Conservation (phyloP, 2,113 vertebrate species). For the Falcunculus frontatus region DNA sequence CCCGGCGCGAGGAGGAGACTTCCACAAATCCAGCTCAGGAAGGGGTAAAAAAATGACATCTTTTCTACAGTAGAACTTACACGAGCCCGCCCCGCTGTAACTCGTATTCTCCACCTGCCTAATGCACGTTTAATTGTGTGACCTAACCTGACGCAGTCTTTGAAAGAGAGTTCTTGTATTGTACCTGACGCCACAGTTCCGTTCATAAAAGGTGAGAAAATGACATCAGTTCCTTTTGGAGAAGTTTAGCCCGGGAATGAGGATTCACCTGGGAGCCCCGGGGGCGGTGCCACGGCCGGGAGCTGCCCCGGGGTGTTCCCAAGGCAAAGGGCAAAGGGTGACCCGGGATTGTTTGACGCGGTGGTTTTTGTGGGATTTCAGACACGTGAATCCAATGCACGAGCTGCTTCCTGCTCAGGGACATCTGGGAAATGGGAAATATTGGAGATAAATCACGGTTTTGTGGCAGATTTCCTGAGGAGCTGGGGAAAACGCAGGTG, state of each 20-base stretch:
- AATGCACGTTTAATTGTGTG: no score
- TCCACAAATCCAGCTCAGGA: neutral
- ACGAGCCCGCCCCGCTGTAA: neutral
- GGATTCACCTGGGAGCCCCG: neutral
- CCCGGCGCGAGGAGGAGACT: neutral
- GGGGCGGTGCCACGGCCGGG: neutral
- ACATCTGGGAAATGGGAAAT: rapidly evolving
- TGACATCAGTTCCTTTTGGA: rapidly evolving
- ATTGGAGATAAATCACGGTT: rapidly evolving
- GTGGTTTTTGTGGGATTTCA: neutral
- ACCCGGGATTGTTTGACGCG: rapidly evolving
- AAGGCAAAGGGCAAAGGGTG: neutral
- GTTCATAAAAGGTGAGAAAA: neutral
- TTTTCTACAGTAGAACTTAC: neutral
- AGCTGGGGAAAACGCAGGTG: rapidly evolving
- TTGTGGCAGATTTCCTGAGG: rapidly evolving
- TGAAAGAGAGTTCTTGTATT: no score
- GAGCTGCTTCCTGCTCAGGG: neutral
- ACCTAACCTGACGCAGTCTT: rapidly evolving
- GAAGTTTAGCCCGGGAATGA: neutral
- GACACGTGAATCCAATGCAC: rapidly evolving
- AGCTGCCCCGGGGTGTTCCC: neutral
- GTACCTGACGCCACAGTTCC: neutral
- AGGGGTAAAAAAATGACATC: neutral
- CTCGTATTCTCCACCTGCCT: neutral